Conservation (phyloP, 2,888 invertebrate genomes). For the Deroplatys truncata region DNA sequence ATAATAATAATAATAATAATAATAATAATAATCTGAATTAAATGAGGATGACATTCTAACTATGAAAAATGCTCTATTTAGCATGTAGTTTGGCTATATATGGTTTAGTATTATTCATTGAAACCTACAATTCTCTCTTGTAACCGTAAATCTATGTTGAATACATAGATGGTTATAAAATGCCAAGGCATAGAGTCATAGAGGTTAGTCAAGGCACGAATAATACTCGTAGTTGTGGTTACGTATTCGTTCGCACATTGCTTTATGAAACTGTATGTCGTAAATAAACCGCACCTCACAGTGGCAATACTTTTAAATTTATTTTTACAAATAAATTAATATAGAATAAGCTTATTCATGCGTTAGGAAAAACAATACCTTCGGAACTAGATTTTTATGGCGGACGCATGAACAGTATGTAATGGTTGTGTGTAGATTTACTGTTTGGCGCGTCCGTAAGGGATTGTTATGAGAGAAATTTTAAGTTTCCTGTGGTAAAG, state of each 20-base stretch:
- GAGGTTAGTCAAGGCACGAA: too few species aligned
- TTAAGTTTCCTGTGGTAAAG: neutral
- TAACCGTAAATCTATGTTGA: too few species aligned
- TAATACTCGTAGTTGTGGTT: neutral
- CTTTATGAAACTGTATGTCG: neutral
- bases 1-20: too few species aligned
- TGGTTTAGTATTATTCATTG: too few species aligned
- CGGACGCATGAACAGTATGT: slow-evolving; percentile 10
- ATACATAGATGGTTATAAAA: too few species aligned
- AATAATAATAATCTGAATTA: too few species aligned
- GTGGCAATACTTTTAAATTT: too few species aligned
- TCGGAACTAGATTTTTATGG: slow-evolving; percentile 1
- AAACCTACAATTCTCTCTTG: too few species aligned
- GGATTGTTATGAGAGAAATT: neutral
- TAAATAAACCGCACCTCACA: neutral
- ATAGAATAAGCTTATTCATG: neutral
- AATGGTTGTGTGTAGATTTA: slow-evolving; percentile 8
- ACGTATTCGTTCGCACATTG: slow-evolving; percentile 3
- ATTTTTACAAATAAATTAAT: neutral
- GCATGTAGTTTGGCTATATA: too few species aligned
- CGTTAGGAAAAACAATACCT: neutral
- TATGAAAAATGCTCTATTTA: too few species aligned
- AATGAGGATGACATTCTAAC: too few species aligned
- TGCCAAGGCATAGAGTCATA: too few species aligned
- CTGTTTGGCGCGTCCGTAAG: slow-evolving; percentile 22